Conservation (phyloP, 1,140 invertebrate genomes). For the Drosophila triauraria region DNA sequence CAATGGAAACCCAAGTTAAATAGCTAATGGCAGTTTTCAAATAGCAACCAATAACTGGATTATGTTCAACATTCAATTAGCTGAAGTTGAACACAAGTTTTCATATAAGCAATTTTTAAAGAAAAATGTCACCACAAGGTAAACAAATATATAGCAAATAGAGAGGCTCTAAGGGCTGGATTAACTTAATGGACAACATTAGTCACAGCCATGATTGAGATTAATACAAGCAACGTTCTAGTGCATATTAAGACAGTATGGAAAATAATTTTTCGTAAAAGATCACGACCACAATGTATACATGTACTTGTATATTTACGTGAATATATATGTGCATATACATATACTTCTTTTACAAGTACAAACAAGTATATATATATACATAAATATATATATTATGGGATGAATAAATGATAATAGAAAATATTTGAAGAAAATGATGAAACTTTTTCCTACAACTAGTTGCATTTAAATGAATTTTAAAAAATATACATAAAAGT, state of each 20-base stretch:
- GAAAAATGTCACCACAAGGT: conserved; percentile 42
- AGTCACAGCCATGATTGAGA: conserved; percentile 28
- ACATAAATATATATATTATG: conserved; percentile 69
- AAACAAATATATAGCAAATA: conserved; percentile 69
- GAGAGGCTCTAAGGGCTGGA: conserved; percentile 25
- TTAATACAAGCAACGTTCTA: conserved; percentile 60
- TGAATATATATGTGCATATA: conserved; percentile 49
- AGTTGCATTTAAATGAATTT: conserved; percentile 82
- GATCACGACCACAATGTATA: conserved; percentile 36
- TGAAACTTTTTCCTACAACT: conserved; percentile 82
- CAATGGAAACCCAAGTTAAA: conserved; percentile 33
- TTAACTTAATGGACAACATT: conserved; percentile 43
- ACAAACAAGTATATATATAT: conserved; percentile 63
- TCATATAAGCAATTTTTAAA: conserved; percentile 76
- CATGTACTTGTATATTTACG: conserved; percentile 39
- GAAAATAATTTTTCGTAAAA: conserved; percentile 62
- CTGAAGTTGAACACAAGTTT: conserved; percentile 61
- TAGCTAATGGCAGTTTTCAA: conserved; percentile 42
- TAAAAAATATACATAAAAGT: conserved; percentile 79
- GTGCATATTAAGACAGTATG: conserved; percentile 63
- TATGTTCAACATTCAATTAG: conserved; percentile 56
- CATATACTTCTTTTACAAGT: conserved; percentile 75
- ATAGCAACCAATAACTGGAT: conserved; percentile 64
- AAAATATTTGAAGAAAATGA: conserved; percentile 71
- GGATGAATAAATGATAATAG: conserved; percentile 53